Conservation (phyloP, 1,140 invertebrate genomes). For the Oreohelix idahoensis region DNA sequence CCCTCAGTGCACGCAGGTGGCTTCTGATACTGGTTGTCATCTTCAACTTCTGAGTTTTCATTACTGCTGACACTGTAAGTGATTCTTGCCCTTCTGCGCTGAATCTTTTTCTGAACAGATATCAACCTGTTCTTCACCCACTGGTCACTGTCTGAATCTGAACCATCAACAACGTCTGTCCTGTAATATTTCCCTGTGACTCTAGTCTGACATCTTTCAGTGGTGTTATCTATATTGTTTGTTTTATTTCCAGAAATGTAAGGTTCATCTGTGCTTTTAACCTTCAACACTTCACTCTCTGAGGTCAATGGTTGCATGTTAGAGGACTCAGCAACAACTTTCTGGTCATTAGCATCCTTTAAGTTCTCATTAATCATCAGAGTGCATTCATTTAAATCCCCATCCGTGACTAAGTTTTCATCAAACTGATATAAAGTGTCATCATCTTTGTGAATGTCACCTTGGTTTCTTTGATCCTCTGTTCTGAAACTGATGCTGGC, state of each 20-base stretch:
- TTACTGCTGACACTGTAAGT: background rate
- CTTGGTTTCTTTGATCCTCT: background rate
- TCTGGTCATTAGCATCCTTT: background rate
- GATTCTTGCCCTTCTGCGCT: background rate
- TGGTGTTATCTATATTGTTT: background rate
- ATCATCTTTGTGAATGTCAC: background rate
- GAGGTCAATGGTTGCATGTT: background rate
- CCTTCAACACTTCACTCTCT: too few relatives aligned
- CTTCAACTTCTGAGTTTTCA: background rate
- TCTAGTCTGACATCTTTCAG: background rate
- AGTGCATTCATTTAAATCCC: background rate
- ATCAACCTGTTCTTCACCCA: background rate
- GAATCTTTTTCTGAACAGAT: background rate
- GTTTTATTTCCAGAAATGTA: background rate
- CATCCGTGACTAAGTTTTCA: background rate
- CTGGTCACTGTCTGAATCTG: background rate
- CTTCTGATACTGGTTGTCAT: background rate
- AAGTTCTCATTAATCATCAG: background rate
- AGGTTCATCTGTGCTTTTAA: background rate
- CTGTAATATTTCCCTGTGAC: background rate
- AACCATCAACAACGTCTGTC: background rate
- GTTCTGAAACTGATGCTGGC: background rate
- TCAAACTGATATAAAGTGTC: background rate
- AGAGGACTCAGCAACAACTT: background rate
- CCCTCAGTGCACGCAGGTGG: background rate